Base-by-base conservation (phyloP, 2,797 vertebrate species). In the Liparis tanakae region DNA sequence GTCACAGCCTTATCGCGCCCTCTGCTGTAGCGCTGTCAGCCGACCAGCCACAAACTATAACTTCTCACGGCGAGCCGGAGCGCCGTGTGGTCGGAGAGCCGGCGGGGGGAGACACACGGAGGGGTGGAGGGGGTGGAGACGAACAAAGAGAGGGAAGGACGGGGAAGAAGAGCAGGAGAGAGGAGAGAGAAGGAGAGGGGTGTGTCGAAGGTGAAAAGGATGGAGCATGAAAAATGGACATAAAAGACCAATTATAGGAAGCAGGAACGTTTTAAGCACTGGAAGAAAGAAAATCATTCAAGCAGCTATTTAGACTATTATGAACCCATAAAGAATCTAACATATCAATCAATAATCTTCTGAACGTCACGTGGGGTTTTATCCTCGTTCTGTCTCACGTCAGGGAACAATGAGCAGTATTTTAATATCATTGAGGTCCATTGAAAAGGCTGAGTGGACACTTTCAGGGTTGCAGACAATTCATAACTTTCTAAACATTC, bases 1-100 rank as follows among this genome's bases (percentile, higher is more conserved):
- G 93, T 94, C 89, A 71, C 81, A 87, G 84, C 91, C 91, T 94
- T 93, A 93, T 94, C 92, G 92, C 63, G 82, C 85, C 91, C 83
- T 89, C 82, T 72, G 90, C 89, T 94, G 92, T 91, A 90, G 85
- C 43, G 75, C 89, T 94, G 94, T 94, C 94, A 92, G 87, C 88
- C 91, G 84, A 51, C 78, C 82, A 80, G 89, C 90, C 91, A 87
- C 89, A 89, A 87, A 88, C 91, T 90, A 94, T 94, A 93, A 92
- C 88, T 94, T 92, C 78, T 87, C 76, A 74, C 71, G 53, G 80
- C 78, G 37, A 73, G 82, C 71, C 61, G 59, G 79, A 82, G 63
- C 20, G 17, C 75, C 14, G 25, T 36, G 78, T 60, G 69, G 72
- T 81, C 59, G 13, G 63, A 87, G 77, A 4, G 71, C 67, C 15